Conservation (phyloP, 2,888 invertebrate species). For the Cantharis flavilabris region DNA sequence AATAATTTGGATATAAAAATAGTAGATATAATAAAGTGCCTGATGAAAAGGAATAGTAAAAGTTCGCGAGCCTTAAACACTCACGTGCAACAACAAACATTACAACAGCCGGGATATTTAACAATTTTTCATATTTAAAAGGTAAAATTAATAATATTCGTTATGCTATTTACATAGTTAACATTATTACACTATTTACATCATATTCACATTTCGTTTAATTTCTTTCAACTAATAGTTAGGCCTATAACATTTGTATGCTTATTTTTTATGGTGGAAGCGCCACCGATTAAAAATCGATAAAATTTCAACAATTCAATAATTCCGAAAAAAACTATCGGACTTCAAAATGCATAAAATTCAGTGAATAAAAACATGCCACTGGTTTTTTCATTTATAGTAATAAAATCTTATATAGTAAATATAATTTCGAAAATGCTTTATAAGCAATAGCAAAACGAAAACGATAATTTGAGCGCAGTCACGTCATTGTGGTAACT, state of each 20-base stretch:
- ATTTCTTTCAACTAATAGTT: slow-evolving; percentile 39
- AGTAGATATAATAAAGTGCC: slow-evolving; percentile 41
- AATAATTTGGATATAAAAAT: slow-evolving; percentile 53
- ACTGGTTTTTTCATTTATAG: background rate
- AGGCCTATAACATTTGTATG: slow-evolving; percentile 55
- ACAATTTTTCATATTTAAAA: slow-evolving; percentile 45
- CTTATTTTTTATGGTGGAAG: slow-evolving; percentile 49
- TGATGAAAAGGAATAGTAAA: slow-evolving; percentile 40
- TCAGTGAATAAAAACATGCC: slow-evolving; percentile 2
- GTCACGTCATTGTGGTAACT: slow-evolving; percentile 11
- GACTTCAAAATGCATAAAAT: slow-evolving; percentile 17
- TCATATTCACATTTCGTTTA: slow-evolving; percentile 40
- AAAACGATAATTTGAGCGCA: slow-evolving; percentile 1
- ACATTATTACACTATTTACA: slow-evolving; percentile 45
- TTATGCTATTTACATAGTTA: slow-evolving; percentile 44
- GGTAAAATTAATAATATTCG: slow-evolving; percentile 32
- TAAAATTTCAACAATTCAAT: slow-evolving; percentile 10
- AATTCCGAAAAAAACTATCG: slow-evolving; percentile 10
- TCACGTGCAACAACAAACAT: slow-evolving; percentile 47
- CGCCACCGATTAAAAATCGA: slow-evolving; percentile 40
- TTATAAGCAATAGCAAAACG: background rate
- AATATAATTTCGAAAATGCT: background rate
- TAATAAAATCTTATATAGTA: background rate
- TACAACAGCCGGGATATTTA: slow-evolving; percentile 50
- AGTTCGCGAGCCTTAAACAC: slow-evolving; percentile 37